A percentile compares a stretch with the other conserved stretches of the same genome.
phyloP scores from a whole-genome alignment of 2,113 vertebrate genomes.

The Bostrychus sinensis region DNA sequence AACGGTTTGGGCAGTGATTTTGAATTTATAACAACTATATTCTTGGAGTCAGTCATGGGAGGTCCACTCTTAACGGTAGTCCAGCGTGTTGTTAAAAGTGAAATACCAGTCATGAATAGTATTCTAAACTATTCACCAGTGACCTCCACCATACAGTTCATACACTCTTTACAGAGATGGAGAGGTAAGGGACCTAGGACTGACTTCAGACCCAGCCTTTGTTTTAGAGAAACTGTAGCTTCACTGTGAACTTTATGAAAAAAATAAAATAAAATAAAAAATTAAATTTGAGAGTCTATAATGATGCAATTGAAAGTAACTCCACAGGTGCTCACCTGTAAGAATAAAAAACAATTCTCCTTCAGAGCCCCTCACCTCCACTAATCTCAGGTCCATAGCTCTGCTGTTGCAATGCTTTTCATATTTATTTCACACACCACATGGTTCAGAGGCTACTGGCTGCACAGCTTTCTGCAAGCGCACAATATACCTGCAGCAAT shows the following conservation, averaged over 20 bases:
- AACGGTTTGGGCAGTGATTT: too few species aligned
- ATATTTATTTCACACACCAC: background rate
- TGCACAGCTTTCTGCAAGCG: background rate
- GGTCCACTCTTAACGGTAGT: too few species aligned
- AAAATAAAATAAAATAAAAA: background rate
- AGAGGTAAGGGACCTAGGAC: background rate
- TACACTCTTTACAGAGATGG: background rate
- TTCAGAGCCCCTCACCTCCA: slow-evolving; percentile 22
- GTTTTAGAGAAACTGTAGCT: background rate
- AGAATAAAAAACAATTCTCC: slow-evolving; percentile 19
- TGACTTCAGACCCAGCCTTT: background rate
- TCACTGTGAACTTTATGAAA: slow-evolving; percentile 9
- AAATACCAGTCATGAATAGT: too few species aligned
- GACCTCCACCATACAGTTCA: too few species aligned
- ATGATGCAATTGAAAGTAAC: slow-evolving; percentile 55
- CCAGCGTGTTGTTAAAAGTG: too few species aligned
- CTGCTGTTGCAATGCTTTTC: background rate
- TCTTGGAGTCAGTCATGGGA: too few species aligned
- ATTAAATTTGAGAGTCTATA: background rate
- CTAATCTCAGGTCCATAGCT: slow-evolving; percentile 2
- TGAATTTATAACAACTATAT: too few species aligned
- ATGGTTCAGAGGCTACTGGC: background rate
- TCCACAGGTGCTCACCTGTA: slow-evolving; percentile 42
- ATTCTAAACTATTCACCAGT: too few species aligned
- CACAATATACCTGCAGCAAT: background rate